Conservation (phyloP, 2,888 invertebrate species). For the Microctonus aethiopoides region DNA sequence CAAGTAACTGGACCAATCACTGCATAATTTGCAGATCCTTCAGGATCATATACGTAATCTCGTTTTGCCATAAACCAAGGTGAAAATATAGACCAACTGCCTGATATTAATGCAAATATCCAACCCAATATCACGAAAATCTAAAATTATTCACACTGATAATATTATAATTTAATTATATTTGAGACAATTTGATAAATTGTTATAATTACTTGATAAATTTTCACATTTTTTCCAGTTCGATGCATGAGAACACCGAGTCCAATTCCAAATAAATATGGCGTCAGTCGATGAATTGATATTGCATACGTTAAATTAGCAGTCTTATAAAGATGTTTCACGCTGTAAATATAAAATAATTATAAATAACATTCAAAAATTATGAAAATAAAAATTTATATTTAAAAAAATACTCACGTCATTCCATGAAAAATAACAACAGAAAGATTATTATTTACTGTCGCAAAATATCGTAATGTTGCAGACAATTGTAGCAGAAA, state of each 20-base stretch:
- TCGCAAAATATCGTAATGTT: slow-evolving; percentile 74
- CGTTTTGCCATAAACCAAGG: slow-evolving; percentile 71
- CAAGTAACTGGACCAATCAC: slow-evolving; percentile 75
- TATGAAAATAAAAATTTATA: neutral
- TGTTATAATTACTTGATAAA: slow-evolving; percentile 61
- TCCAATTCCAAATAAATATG: slow-evolving; percentile 75
- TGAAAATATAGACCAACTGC: slow-evolving; percentile 72
- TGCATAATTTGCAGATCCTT: slow-evolving; percentile 75
- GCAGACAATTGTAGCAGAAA: slow-evolving; percentile 72
- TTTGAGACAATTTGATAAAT: neutral
- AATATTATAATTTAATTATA: slow-evolving; percentile 22
- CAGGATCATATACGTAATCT: slow-evolving; percentile 72
- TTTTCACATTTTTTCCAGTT: slow-evolving; percentile 63
- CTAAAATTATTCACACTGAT: slow-evolving; percentile 57
- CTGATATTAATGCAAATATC: slow-evolving; percentile 68
- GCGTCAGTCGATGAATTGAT: slow-evolving; percentile 74
- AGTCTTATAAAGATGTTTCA: slow-evolving; percentile 77
- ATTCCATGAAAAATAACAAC: slow-evolving; percentile 77
- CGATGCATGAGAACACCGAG: slow-evolving; percentile 72
- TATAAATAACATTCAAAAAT: neutral
- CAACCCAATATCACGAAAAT: slow-evolving; percentile 70
- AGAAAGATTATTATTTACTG: slow-evolving; percentile 73
- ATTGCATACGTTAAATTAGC: slow-evolving; percentile 75
- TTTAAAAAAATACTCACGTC: slow-evolving; percentile 68
- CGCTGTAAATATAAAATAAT: slow-evolving; percentile 64